These are phyloP conservation scores for Belgica antarctica DNA, from an alignment of 2,888 invertebrate genomes.

Conservation along the genomic window DNA sequence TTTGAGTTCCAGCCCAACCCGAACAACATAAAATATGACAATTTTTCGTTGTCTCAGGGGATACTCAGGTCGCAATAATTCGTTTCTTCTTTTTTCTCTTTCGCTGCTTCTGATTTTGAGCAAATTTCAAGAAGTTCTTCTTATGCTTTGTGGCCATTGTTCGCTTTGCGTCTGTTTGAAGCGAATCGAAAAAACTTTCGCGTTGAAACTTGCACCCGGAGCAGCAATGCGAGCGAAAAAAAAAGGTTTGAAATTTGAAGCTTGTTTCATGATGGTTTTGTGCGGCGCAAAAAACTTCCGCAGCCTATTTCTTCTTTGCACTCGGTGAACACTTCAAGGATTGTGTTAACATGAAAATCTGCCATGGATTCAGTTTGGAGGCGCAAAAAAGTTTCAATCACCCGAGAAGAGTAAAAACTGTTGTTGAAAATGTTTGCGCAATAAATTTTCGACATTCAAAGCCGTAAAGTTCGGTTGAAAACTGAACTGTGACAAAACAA, in stretches of 20 bases:
- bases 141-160: no score
- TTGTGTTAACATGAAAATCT: background rate
- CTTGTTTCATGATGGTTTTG: background rate
- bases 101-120: background rate
- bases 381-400: constrained; percentile 5
- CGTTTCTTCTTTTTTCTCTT: background rate
- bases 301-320: background rate
- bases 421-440: background rate
- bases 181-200: background rate
- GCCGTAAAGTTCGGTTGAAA: background rate
- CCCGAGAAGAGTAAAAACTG: background rate
- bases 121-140: no score
- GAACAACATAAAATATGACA: background rate
- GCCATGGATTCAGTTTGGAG: background rate
- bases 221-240: background rate
- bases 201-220: background rate
- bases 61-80: background rate
- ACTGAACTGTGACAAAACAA: background rate
- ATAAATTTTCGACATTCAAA: background rate
- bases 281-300: no score
- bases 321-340: background rate
- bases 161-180: background rate
- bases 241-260: constrained; percentile 8
- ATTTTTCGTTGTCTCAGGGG: background rate
- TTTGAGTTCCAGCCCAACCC: background rate